These are phyloP conservation scores for Diorhabda carinulata DNA, from an alignment of 1,140 invertebrate species.

Conservation along the genomic window DNA sequence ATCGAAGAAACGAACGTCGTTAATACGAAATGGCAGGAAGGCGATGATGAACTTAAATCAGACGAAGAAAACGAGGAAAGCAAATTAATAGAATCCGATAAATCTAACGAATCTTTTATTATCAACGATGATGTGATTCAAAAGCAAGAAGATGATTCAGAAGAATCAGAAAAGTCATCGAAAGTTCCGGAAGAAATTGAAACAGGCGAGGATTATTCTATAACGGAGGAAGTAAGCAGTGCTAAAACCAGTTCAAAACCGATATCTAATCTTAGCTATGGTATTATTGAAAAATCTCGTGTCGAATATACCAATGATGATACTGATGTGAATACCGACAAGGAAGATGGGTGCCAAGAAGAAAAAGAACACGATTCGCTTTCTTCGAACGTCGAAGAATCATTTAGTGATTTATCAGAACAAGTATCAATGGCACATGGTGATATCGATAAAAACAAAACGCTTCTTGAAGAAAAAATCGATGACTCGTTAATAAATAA, in stretches of 20 bases:
- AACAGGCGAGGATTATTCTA: background rate
- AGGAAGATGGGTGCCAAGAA: slow-evolving; percentile 12
- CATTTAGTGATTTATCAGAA: background rate
- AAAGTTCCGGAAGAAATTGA: background rate
- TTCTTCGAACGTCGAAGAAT: background rate
- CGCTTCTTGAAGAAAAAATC: background rate
- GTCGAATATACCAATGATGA: background rate
- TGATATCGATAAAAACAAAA: background rate
- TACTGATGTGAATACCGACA: background rate
- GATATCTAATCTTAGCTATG: slow-evolving; percentile 8
- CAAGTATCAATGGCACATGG: background rate
- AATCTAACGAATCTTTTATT: background rate
- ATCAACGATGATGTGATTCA: background rate
- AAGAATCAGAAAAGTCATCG: background rate
- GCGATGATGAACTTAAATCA: no score
- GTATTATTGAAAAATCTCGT: background rate
- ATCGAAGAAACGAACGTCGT: no score
- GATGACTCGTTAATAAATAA: background rate
- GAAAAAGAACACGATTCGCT: slow-evolving; percentile 20
- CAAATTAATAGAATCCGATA: background rate
- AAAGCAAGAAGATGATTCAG: slow-evolving; percentile 5
- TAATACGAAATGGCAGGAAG: no score
- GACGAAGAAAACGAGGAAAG: background rate
- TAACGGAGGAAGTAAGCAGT: background rate
- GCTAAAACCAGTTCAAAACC: background rate